Conservation (phyloP, 2,888 invertebrate genomes). For the Heliconius ismenius region DNA sequence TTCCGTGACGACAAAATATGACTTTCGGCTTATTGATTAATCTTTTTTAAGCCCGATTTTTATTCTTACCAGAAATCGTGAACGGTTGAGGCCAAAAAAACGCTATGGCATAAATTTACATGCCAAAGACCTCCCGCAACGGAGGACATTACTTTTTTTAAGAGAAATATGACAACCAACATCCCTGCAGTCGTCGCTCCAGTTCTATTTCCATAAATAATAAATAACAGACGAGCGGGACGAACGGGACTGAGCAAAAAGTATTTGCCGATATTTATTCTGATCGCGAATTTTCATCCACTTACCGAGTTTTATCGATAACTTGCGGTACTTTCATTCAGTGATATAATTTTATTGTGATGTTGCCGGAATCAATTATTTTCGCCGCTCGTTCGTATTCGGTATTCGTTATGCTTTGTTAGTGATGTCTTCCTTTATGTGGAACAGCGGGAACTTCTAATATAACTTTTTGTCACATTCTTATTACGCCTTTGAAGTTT, state of each 20-base stretch:
- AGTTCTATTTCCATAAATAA: slow-evolving; percentile 81
- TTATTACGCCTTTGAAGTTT: slow-evolving; percentile 15
- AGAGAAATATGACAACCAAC: slow-evolving; percentile 77
- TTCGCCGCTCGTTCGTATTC: slow-evolving; percentile 29
- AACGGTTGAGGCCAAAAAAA: slow-evolving; percentile 71
- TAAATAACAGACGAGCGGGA: slow-evolving; percentile 73
- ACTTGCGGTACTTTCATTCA: slow-evolving; percentile 38
- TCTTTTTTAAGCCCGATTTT: slow-evolving; percentile 66
- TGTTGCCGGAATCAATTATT: slow-evolving; percentile 52
- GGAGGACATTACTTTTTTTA: slow-evolving; percentile 77
- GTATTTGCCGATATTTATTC: slow-evolving; percentile 76
- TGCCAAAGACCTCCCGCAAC: slow-evolving; percentile 71
- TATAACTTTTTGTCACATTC: slow-evolving; percentile 30
- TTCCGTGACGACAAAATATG: slow-evolving; percentile 65
- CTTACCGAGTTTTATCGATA: slow-evolving; percentile 64
- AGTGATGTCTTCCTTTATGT: slow-evolving; percentile 40
- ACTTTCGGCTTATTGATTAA: slow-evolving; percentile 60
- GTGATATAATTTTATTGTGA: slow-evolving; percentile 46
- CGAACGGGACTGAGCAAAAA: slow-evolving; percentile 62
- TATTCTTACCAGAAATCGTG: slow-evolving; percentile 75
- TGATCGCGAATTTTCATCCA: slow-evolving; percentile 74
- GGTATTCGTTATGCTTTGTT: slow-evolving; percentile 38
- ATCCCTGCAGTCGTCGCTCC: slow-evolving; percentile 65
- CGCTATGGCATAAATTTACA: slow-evolving; percentile 79
- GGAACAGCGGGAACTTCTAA: slow-evolving; percentile 37